These are phyloP conservation scores for Empidonax traillii DNA, from an alignment of 2,113 vertebrate genomes.

Conservation along the genomic window DNA sequence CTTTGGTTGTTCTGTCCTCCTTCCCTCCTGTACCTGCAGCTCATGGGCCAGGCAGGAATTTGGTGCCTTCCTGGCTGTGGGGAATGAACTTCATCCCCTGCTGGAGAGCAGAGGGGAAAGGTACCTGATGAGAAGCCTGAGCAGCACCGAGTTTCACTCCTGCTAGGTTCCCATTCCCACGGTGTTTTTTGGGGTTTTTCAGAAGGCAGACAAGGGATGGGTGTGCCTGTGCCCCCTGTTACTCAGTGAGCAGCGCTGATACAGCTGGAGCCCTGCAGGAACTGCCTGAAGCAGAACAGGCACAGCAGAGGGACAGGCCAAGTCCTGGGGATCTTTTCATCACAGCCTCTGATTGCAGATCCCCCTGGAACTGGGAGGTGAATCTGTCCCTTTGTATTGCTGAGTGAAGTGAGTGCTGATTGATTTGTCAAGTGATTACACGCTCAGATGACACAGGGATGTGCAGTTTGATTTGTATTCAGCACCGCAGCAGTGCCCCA, in stretches of 20 bases:
- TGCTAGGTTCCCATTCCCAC: neutral
- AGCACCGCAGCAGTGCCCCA: neutral
- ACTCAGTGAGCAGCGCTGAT: neutral
- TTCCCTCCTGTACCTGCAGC: neutral
- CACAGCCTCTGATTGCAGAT: conserved; percentile 15
- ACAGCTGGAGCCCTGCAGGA: neutral
- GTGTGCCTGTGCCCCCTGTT: neutral
- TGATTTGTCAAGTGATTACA: conserved; percentile 64
- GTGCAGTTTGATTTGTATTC: conserved; percentile 33
- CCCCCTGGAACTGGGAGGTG: neutral
- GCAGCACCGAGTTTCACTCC: neutral
- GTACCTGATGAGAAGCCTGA: neutral
- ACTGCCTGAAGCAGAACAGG: neutral
- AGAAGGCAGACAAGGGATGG: neutral
- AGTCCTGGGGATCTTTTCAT: neutral
- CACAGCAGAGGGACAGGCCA: neutral
- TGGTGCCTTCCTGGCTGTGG: rapidly evolving
- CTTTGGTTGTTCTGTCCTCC: neutral
- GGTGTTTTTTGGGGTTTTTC: neutral
- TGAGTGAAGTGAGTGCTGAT: conserved; percentile 50
- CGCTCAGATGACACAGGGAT: conserved; percentile 46
- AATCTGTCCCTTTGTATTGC: conserved; percentile 52
- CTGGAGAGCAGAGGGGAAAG: rapidly evolving
- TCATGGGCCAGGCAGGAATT: neutral
- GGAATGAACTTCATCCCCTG: rapidly evolving